Evolutionary conservation across 2,888 invertebrate genomes (phyloP), one percentile per base, ranked within the genome.

Genomic region (Maniola hyperantus): DNA sequence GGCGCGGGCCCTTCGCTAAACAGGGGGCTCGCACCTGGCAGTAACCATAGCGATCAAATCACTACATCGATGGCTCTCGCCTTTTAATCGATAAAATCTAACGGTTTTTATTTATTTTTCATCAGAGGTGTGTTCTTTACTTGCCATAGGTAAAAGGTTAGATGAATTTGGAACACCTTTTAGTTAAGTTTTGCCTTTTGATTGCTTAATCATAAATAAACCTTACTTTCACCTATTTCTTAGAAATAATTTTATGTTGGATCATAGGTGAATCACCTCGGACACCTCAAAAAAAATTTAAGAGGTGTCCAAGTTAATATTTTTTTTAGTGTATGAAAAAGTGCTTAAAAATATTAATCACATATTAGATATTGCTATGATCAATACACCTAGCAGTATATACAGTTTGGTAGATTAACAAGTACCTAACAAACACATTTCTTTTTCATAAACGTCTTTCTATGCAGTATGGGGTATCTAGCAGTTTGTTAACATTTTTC

Each of bases 21-120:
- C 79, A 72, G 78, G 76, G 77, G 72, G 67, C 66, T 74, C 77
- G 84, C 91, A 92, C 91, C 91, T 92, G 91, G 91, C 83, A 70
- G 91, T 92, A 83, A 86, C 92, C 90, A 92, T 92, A 86, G 91
- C 79, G 89, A 91, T 88, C 83, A 85, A 92, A 92, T 92, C 91
- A 91, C 86, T 84, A 88, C 83, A 85, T 67, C 75, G 79, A 83
- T 84, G 83, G 78, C 80, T 79, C 80, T 79, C 72, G 71, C 78
- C 80, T 80, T 80, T 79, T 72, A 70, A 74, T 75, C 74, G 78
- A 77, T 77, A 79, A 80, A 81, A 85, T 83, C 71, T 86, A 90
- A 90, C 91, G 89, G 88, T 81, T 83, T 81, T 79, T 70, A 5
- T 20, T 44, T 44, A 1, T 39, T 4, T 36, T 36, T 36, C 1